phyloP scores from a whole-genome alignment of 2,113 vertebrate species.

The Psophia crepitans region DNA sequence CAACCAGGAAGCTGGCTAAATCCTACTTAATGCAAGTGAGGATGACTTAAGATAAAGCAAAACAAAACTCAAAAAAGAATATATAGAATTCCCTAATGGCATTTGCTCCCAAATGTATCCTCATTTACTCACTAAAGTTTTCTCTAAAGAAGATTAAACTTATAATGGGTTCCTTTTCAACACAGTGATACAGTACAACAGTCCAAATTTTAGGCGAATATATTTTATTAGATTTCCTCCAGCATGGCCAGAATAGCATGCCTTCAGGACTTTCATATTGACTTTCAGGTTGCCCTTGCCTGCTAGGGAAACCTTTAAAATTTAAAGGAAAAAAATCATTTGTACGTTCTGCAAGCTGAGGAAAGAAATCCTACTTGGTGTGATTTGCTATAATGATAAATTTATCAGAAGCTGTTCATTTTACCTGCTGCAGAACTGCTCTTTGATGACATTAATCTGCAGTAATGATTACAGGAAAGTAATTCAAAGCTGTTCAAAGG shows the following conservation, averaged over 20 bases:
- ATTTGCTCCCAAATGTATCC: background rate
- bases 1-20: background rate
- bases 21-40: background rate
- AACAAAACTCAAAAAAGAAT: background rate
- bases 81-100: background rate
- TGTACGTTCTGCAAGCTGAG: constrained; percentile 43
- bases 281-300: constrained; percentile 39
- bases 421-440: constrained; percentile 63
- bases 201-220: background rate
- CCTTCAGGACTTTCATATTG: background rate
- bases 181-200: background rate
- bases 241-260: background rate
- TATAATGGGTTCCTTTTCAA: background rate
- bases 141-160: background rate
- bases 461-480: constrained; percentile 66
- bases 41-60: constrained; percentile 3
- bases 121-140: background rate
- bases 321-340: constrained; percentile 44
- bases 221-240: background rate
- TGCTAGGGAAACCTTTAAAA: constrained; percentile 27
- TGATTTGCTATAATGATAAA: constrained; percentile 65
- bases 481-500: constrained; percentile 47
- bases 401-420: constrained; percentile 66
- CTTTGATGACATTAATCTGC: constrained; percentile 68
- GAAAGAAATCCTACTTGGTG: constrained; percentile 25